A percentile compares a stretch with the other conserved stretches of the same genome.
phyloP scores from a whole-genome alignment of 1,140 invertebrate genomes.

The Cydia fagiglandana region DNA sequence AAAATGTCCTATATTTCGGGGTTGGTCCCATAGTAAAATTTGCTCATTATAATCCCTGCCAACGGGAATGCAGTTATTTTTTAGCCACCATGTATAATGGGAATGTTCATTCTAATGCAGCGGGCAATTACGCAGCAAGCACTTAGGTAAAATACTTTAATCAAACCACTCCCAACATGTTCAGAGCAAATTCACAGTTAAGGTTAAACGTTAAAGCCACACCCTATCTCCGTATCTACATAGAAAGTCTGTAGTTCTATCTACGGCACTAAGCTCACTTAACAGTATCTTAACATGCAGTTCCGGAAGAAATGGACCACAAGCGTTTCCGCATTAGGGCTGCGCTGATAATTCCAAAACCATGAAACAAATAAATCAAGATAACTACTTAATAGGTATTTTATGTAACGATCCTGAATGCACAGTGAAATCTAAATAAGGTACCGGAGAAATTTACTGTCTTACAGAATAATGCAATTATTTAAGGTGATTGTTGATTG shows the following conservation, averaged over 20 bases:
- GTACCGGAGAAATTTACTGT: conserved; percentile 18
- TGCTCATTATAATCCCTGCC: no score
- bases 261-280: conserved; percentile 13
- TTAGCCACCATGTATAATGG: no score
- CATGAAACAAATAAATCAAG: conserved; percentile 26
- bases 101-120: no score
- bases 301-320: conserved; percentile 23
- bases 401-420: conserved; percentile 24
- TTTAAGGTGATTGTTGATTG: conserved; percentile 4
- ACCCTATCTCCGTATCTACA: background rate
- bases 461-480: conserved; percentile 18
- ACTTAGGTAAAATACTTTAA: no score
- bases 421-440: conserved; percentile 27
- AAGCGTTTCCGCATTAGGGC: conserved; percentile 24
- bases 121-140: no score
- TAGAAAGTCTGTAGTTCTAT: conserved; percentile 21
- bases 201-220: background rate
- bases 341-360: conserved; percentile 14
- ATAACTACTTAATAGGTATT: conserved; percentile 28
- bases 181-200: background rate
- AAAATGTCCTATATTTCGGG: no score
- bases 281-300: conserved; percentile 30
- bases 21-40: no score
- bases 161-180: background rate
- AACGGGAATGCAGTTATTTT: no score